Evolutionary conservation across 2,797 vertebrate genomes (phyloP).

Genomic region (Scomberomorus guttatus): DNA sequence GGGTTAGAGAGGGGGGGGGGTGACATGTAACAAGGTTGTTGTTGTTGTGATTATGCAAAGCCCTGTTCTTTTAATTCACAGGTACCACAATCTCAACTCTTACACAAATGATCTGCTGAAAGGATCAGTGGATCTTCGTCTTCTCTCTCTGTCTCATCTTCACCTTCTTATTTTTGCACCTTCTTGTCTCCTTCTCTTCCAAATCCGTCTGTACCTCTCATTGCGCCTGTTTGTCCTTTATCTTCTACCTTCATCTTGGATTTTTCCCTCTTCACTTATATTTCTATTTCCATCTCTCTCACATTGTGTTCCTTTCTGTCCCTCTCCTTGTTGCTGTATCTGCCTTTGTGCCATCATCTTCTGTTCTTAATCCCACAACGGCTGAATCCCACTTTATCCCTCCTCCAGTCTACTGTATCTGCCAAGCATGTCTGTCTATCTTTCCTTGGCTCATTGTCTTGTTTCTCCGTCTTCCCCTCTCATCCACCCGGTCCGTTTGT

Average conservation of each 20-base stretch:
- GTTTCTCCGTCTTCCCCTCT: conserved; percentile 29
- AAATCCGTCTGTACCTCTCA: too few relatives aligned
- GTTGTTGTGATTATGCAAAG: too few relatives aligned
- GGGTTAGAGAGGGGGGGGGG: too few relatives aligned
- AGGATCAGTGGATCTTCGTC: too few relatives aligned
- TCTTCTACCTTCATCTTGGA: too few relatives aligned
- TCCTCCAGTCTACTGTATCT: conserved; percentile 46
- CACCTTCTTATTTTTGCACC: too few relatives aligned
- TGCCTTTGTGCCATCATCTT: conserved; percentile 46
- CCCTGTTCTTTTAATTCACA: too few relatives aligned
- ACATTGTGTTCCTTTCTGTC: neutral
- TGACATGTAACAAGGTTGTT: too few relatives aligned
- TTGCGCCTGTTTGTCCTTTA: neutral
- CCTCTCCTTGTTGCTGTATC: conserved; percentile 9
- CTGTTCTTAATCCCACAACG: conserved; percentile 52
- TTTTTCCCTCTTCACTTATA: neutral
- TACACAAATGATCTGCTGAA: too few relatives aligned
- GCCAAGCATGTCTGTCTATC: conserved; percentile 60
- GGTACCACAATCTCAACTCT: neutral
- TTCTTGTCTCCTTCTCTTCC: too few relatives aligned
- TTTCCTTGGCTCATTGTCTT: conserved; percentile 50
- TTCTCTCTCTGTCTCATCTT: too few relatives aligned
- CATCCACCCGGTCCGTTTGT: conserved; percentile 42
- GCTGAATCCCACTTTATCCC: conserved; percentile 74
- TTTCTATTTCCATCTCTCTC: conserved; percentile 12